These are phyloP conservation scores for Chamaea fasciata DNA, from an alignment of 2,113 vertebrate species.

Conservation along the genomic window DNA sequence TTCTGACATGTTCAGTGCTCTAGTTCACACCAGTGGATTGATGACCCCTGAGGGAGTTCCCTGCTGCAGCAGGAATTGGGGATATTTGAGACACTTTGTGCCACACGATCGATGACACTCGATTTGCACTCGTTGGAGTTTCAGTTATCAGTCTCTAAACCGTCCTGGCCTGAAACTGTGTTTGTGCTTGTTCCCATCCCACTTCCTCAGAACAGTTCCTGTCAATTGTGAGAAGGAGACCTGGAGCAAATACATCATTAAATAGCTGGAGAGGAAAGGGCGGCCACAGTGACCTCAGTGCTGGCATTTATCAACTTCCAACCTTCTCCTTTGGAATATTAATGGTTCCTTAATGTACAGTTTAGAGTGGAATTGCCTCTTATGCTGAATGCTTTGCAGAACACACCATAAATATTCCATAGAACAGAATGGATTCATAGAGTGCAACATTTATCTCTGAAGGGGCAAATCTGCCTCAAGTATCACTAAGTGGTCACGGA, in stretches of 20 bases:
- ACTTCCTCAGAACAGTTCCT: neutral
- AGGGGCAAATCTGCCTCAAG: neutral
- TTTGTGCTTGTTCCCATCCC: neutral
- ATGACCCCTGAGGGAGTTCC: neutral
- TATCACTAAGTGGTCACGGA: neutral
- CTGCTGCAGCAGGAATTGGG: neutral
- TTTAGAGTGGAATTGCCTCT: neutral
- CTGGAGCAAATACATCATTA: neutral
- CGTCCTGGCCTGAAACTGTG: neutral
- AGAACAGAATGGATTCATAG: neutral
- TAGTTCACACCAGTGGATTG: neutral
- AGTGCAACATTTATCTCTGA: neutral
- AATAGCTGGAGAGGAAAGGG: neutral
- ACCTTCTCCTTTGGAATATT: neutral
- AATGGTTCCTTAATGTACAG: neutral
- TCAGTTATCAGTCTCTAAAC: neutral
- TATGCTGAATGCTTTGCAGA: neutral
- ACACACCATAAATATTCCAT: neutral
- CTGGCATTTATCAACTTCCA: neutral
- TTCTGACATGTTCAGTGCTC: neutral
- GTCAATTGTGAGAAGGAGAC: neutral
- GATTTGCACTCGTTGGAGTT: neutral
- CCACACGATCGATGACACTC: accelerated
- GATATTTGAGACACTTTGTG: neutral
- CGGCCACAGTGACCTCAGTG: neutral